Evolutionary conservation across 2,113 vertebrate species (phyloP).

Genomic region (Plestiodon gilberti): DNA sequence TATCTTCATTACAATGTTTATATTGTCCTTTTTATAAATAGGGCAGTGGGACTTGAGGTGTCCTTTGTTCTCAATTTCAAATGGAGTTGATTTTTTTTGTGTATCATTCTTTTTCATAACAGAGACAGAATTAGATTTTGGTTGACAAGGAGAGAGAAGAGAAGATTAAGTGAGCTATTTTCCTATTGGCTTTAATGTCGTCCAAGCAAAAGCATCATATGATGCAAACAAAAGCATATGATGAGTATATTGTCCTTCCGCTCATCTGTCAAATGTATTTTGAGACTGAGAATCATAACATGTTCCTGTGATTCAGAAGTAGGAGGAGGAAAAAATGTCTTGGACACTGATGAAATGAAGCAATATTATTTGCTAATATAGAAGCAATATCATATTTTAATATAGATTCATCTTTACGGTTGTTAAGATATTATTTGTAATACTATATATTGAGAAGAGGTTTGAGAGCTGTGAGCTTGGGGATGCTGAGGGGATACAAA

Average conservation of each 20-base stretch:
- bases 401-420: too few species aligned
- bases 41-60: background rate
- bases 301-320: slow-evolving; percentile 6
- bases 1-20: background rate
- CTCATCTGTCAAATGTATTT: background rate
- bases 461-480: too few species aligned
- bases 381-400: too few species aligned
- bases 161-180: background rate
- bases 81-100: background rate
- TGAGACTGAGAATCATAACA: background rate
- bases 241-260: background rate
- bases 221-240: background rate
- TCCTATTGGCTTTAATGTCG: slow-evolving; percentile 13
- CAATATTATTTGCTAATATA: too few species aligned
- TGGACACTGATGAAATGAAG: background rate
- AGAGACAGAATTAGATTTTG: background rate
- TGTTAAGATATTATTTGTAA: too few species aligned
- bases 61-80: background rate
- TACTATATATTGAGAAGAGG: too few species aligned
- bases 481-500: too few species aligned
- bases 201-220: background rate
- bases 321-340: background rate
- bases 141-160: slow-evolving; percentile 11
- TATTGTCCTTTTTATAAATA: slow-evolving; percentile 1
- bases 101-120: background rate